Evolutionary conservation across 2,113 vertebrate genomes (phyloP), one percentile per base, ranked within the genome.

Genomic region (Ginglymostoma cirratum): DNA sequence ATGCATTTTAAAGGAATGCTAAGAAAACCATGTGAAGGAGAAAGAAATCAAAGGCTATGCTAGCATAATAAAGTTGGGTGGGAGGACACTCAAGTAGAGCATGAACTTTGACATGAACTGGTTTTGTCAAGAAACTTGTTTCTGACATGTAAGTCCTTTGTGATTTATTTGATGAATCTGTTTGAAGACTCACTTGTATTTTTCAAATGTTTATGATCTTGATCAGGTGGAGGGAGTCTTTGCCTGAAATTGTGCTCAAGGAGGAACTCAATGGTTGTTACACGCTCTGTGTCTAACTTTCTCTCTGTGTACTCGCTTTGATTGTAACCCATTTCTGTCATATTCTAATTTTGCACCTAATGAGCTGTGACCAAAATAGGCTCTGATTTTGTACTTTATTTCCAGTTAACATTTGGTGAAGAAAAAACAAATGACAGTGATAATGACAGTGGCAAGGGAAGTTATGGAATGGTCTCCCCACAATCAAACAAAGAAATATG

Each of bases 361-460:
- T 94, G 27, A 34, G 48, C 27, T 94, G 38, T 48, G 8, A 72
- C 4, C 42, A 72, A 72, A 94, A 17, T 15, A 19, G 3, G 38
- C 23, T 27, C 45, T 52, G 4, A 52, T n/a, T 95, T 95, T 95
- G 42, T 95, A 27, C 52, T 72, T 61, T 34, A 42, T 15, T 95
- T 95, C 42, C 94, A 95, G 94, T 66, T 95, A 45, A 76, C 27
- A 52, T 38, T 72, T 72, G 69, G 38, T 72, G 94, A 95, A 5
- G 94, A 95, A 45, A 72, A 72, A 95, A 72, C 45, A 52, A 72
- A 45, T 72, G 98, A 98, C 34, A 98, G 98, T 0, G 98, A 98
- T 97, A 98, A 97, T 0, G 98, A 98, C 97, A 99, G 98, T 0
- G 98, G 98, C 7, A 98, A 98, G 96, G 97, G 97, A 94, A 99